A percentile compares a stretch with the other conserved stretches of the same genome.
Evolutionary conservation across 2,888 invertebrate genomes (phyloP).

Genomic region (Drosophila longiperda): DNA sequence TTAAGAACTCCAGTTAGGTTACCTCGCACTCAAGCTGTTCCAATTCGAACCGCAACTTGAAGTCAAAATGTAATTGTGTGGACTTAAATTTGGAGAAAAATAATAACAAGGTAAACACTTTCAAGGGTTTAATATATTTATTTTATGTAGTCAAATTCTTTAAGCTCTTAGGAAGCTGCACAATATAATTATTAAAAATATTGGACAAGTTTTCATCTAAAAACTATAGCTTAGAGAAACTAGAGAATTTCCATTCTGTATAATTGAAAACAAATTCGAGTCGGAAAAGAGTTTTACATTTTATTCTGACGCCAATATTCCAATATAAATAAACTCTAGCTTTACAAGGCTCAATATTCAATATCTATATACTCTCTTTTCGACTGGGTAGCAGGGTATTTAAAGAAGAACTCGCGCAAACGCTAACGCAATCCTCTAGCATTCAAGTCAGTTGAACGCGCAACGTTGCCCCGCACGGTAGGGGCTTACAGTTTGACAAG

Average conservation of each 20-base stretch:
- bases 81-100: too few species aligned
- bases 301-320: not conserved
- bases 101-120: too few species aligned
- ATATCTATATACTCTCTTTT: not conserved
- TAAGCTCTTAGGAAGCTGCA: too few species aligned
- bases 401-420: constrained; percentile 67
- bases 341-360: not conserved
- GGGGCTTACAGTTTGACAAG: constrained; percentile 53
- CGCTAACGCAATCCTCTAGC: constrained; percentile 69
- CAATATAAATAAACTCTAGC: not conserved
- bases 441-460: constrained; percentile 81
- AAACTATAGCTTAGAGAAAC: too few species aligned
- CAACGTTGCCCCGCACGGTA: constrained; percentile 58
- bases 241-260: too few species aligned
- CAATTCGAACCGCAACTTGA: not conserved
- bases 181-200: too few species aligned
- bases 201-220: too few species aligned
- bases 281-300: not conserved
- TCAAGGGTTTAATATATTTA: too few species aligned
- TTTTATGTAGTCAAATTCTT: too few species aligned
- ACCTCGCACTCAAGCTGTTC: not conserved
- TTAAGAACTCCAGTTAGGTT: not conserved
- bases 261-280: too few species aligned
- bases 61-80: too few species aligned
- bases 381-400: not conserved